These are phyloP conservation scores for Petrolisthes cinctipes DNA, from an alignment of 2,888 invertebrate species.

Conservation along the genomic window DNA sequence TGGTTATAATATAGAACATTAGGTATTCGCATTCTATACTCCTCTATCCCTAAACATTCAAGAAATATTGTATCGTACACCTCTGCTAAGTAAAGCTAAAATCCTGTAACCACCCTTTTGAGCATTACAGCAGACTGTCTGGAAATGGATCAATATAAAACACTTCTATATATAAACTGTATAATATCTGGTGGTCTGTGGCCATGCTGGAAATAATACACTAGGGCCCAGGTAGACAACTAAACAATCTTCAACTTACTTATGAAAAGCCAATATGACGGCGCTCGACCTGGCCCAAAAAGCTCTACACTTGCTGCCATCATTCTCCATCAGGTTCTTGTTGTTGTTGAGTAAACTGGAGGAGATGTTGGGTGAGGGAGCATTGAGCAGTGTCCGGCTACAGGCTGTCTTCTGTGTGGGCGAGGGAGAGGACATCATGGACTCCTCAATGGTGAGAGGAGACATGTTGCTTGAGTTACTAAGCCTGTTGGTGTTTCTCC, in stretches of 20 bases:
- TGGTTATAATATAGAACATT: no score
- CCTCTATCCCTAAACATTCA: no score
- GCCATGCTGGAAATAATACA: background rate
- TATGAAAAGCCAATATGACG: slow-evolving; percentile 77
- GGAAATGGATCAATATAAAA: background rate
- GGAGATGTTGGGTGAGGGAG: slow-evolving; percentile 35
- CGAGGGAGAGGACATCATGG: slow-evolving; percentile 35
- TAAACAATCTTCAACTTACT: slow-evolving; percentile 70
- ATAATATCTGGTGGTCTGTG: background rate
- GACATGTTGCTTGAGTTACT: slow-evolving; percentile 25
- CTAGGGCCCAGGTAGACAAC: background rate
- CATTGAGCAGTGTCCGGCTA: slow-evolving; percentile 39
- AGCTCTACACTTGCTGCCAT: slow-evolving; percentile 60
- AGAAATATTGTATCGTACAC: no score
- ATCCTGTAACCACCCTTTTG: no score
- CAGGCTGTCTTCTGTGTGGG: slow-evolving; percentile 45
- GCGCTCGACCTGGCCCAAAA: slow-evolving; percentile 72
- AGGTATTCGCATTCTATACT: no score
- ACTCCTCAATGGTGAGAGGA: slow-evolving; percentile 35
- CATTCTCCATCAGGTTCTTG: slow-evolving; percentile 25
- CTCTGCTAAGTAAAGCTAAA: no score
- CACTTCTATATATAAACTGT: background rate
- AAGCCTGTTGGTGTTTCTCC: no score
- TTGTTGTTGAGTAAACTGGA: slow-evolving; percentile 41
- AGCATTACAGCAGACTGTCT: background rate